A percentile compares a stretch with the other conserved stretches of the same genome.
phyloP scores from a whole-genome alignment of 1,140 invertebrate genomes.

The Popillia japonica region DNA sequence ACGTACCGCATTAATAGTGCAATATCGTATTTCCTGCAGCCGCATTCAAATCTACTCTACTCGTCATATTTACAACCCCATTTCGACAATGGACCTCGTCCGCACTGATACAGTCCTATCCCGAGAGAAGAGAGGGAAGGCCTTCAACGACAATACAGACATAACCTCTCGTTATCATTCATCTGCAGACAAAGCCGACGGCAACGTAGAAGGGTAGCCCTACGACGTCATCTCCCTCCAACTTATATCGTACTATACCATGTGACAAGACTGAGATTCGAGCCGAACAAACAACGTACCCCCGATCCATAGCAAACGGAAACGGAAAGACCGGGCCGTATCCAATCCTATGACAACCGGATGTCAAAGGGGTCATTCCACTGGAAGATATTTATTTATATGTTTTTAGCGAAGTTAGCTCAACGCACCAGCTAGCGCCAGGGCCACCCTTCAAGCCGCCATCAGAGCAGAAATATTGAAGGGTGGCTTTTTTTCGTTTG shows the following conservation, averaged over 20 bases:
- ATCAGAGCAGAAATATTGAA: conserved; percentile 35
- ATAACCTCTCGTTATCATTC: conserved; percentile 52
- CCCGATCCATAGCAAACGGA: conserved; percentile 45
- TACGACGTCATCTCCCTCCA: background rate
- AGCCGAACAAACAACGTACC: conserved; percentile 49
- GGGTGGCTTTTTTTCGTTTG: conserved; percentile 50
- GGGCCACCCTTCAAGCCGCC: background rate
- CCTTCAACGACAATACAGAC: conserved; percentile 50
- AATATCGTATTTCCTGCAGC: conserved; percentile 52
- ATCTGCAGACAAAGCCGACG: conserved; percentile 49
- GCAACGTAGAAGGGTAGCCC: conserved; percentile 42
- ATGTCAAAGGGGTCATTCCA: conserved; percentile 55
- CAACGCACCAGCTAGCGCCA: conserved; percentile 44
- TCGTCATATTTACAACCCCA: conserved; percentile 48
- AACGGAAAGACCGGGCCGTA: conserved; percentile 50
- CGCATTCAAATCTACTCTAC: conserved; percentile 51
- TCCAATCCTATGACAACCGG: conserved; percentile 52
- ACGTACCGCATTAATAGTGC: conserved; percentile 48
- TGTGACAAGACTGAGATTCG: conserved; percentile 8
- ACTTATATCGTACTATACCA: conserved; percentile 30
- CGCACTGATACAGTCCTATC: conserved; percentile 47
- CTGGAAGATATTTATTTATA: conserved; percentile 56
- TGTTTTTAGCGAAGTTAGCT: conserved; percentile 43
- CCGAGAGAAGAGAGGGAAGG: background rate
- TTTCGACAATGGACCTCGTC: conserved; percentile 48